phyloP scores from a whole-genome alignment of 2,113 vertebrate genomes.

The Rhea americana region DNA sequence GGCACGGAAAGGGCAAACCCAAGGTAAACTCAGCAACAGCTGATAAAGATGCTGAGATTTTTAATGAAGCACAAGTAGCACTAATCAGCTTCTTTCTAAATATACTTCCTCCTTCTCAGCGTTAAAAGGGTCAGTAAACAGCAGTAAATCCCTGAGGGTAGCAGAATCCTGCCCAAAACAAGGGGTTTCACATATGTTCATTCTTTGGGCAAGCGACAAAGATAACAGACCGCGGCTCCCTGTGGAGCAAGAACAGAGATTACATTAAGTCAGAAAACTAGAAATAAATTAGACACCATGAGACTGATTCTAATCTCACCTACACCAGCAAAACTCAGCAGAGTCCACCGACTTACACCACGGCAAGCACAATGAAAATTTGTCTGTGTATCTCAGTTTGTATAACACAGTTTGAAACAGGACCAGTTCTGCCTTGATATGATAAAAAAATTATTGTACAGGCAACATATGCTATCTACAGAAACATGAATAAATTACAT shows the following conservation, averaged over 20 bases:
- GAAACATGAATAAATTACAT: constrained; percentile 76
- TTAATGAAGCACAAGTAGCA: background rate
- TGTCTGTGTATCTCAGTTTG: constrained; percentile 44
- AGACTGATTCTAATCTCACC: constrained; percentile 49
- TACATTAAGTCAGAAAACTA: constrained; percentile 35
- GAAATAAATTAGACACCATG: constrained; percentile 63
- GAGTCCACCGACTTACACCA: constrained; percentile 26
- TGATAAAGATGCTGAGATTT: background rate
- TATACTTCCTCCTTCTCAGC: background rate
- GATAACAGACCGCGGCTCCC: constrained; percentile 44
- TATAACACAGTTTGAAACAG: constrained; percentile 50
- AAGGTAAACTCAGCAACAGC: background rate
- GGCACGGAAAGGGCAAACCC: background rate
- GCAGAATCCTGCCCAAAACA: constrained; percentile 35
- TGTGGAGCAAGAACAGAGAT: background rate
- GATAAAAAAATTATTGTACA: constrained; percentile 64
- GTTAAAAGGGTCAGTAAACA: constrained; percentile 7
- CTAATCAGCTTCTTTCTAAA: background rate
- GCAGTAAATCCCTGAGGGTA: background rate
- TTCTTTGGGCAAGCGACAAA: constrained; percentile 2
- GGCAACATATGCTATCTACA: constrained; percentile 65
- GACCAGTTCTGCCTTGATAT: constrained; percentile 32
- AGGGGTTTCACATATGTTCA: background rate
- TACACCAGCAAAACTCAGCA: constrained; percentile 23
- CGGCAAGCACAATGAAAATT: constrained; percentile 50